A percentile compares a stretch with the other conserved stretches of the same genome.
Evolutionary conservation across 2,113 vertebrate species (phyloP).

Genomic region (Rostratula benghalensis): DNA sequence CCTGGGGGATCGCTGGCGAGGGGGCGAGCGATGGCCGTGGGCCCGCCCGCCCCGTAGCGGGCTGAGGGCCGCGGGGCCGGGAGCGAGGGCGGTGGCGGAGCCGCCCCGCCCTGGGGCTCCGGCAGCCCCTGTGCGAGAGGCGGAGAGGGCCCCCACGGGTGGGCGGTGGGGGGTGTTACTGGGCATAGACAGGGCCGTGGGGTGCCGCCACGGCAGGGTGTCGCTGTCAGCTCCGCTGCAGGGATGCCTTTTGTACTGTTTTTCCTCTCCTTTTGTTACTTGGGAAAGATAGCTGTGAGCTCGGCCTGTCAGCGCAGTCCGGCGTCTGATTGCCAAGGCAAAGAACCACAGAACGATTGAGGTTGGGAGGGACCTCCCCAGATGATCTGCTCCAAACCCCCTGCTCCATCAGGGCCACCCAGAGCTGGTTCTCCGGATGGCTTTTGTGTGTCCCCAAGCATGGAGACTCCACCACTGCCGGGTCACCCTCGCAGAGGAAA

Average conservation of each 20-base stretch:
- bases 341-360: background rate
- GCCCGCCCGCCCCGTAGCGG: background rate
- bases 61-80: background rate
- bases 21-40: rapidly evolving
- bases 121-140: background rate
- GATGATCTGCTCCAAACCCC: rapidly evolving
- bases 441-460: background rate
- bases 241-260: rapidly evolving
- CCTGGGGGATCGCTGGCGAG: background rate
- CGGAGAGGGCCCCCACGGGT: too few relatives aligned
- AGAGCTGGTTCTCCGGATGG: rapidly evolving
- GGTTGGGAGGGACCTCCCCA: too few relatives aligned
- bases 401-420: rapidly evolving
- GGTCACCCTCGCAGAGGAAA: rapidly evolving
- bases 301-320: background rate
- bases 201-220: background rate
- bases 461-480: rapidly evolving
- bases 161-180: rapidly evolving
- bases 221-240: background rate
- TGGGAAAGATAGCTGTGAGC: background rate
- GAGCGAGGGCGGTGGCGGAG: background rate
- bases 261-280: background rate
- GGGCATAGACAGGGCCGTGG: background rate
- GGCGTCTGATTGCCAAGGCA: rapidly evolving
- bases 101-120: background rate